These are phyloP conservation scores for Amblyteles armatorius DNA, from an alignment of 2,888 invertebrate genomes.

Conservation along the genomic window DNA sequence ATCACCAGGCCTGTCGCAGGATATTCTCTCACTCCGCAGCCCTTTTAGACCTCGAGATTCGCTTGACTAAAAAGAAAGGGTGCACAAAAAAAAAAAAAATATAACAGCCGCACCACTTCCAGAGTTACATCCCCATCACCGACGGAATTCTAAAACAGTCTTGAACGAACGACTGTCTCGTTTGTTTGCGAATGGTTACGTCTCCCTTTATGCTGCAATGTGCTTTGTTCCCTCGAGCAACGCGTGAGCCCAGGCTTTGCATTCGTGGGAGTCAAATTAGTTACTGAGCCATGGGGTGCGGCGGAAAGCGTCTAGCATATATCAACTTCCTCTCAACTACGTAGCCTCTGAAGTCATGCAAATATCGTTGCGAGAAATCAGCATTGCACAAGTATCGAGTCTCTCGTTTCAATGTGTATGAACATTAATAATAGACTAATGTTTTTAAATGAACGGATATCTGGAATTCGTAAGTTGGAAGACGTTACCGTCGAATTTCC, in stretches of 20 bases:
- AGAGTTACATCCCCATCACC: slow-evolving; percentile 53
- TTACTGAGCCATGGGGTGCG: slow-evolving; percentile 20
- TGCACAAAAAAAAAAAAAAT: slow-evolving; percentile 8
- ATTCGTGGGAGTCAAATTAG: slow-evolving; percentile 38
- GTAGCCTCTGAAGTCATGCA: not conserved
- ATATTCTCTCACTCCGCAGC: slow-evolving; percentile 25
- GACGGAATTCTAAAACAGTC: slow-evolving; percentile 61
- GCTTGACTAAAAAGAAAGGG: slow-evolving; percentile 20
- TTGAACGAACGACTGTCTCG: slow-evolving; percentile 39
- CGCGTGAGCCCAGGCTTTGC: slow-evolving; percentile 27
- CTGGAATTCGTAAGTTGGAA: not conserved
- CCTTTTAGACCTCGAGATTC: slow-evolving; percentile 39
- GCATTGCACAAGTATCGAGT: not conserved
- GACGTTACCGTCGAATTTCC: not conserved
- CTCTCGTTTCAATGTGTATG: not conserved
- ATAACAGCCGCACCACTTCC: slow-evolving; percentile 23
- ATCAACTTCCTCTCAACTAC: slow-evolving; percentile 8
- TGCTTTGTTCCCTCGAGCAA: slow-evolving; percentile 38
- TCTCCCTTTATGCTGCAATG: slow-evolving; percentile 26
- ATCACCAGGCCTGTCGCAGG: slow-evolving; percentile 46
- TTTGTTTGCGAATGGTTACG: slow-evolving; percentile 39
- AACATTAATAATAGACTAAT: slow-evolving; percentile 2
- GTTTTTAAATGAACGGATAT: not conserved
- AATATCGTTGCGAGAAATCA: slow-evolving; percentile 1
- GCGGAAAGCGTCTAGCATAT: slow-evolving; percentile 14